Evolutionary conservation across 2,888 invertebrate genomes (phyloP).

Genomic region (Serrognathus titanus): DNA sequence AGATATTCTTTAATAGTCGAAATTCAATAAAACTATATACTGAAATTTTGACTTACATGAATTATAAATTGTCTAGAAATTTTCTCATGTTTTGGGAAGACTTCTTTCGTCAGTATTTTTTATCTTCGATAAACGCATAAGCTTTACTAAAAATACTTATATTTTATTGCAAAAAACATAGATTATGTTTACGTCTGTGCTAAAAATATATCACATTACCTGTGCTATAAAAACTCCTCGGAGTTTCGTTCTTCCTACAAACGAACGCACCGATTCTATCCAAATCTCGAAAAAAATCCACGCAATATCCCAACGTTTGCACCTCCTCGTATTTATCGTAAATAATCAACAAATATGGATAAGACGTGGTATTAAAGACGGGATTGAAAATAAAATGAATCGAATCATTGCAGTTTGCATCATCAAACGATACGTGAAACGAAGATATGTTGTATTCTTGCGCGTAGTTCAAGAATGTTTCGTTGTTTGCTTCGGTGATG

Average conservation of each 20-base stretch:
- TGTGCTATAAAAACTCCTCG: slow-evolving; percentile 11
- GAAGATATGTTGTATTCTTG: slow-evolving; percentile 15
- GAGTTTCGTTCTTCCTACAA: slow-evolving; percentile 6
- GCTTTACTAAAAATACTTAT: too few species aligned
- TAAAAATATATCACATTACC: slow-evolving; percentile 8
- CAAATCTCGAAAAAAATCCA: slow-evolving; percentile 19
- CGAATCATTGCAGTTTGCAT: slow-evolving; percentile 12
- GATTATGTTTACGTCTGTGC: background rate
- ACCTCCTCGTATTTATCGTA: background rate
- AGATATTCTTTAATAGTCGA: too few species aligned
- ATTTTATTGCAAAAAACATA: too few species aligned
- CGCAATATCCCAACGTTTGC: slow-evolving; percentile 13
- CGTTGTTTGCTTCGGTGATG: slow-evolving; percentile 5
- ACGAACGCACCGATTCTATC: slow-evolving; percentile 12
- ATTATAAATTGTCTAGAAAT: too few species aligned
- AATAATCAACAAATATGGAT: slow-evolving; percentile 5
- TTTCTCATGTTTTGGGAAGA: too few species aligned
- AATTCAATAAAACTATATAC: too few species aligned
- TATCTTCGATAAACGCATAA: too few species aligned
- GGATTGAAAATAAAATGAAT: slow-evolving; percentile 10
- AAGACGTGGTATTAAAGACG: slow-evolving; percentile 3
- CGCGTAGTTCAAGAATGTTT: slow-evolving; percentile 7
- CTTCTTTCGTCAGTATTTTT: too few species aligned
- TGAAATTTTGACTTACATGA: too few species aligned
- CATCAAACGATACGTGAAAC: slow-evolving; percentile 7